Conservation (phyloP, 35 echinoderm and acorn worm genomes). For the Lytechinus variegatus region DNA sequence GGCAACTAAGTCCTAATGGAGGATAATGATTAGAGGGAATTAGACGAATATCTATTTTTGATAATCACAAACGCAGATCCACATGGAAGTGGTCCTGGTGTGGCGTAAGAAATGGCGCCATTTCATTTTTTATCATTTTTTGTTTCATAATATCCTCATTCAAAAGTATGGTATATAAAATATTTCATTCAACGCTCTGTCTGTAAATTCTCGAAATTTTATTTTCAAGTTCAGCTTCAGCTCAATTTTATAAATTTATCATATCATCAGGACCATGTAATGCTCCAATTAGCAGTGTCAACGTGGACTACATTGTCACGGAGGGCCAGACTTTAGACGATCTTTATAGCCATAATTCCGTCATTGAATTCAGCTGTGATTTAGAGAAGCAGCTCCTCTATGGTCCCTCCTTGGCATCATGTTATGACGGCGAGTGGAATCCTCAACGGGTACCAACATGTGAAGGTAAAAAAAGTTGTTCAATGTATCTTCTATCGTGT, state of each 20-base stretch:
- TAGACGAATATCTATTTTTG: too few species aligned
- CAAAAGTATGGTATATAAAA: neutral
- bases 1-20: too few species aligned
- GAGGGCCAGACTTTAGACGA: neutral
- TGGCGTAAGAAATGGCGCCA: too few species aligned
- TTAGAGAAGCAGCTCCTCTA: neutral
- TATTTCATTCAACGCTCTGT: neutral
- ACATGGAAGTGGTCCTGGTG: too few species aligned
- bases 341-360: neutral
- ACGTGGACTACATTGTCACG: neutral
- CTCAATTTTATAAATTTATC: neutral
- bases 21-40: too few species aligned
- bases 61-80: too few species aligned
- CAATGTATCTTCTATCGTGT: too few species aligned
- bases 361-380: neutral
- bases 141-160: too few species aligned
- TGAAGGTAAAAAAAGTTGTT: neutral
- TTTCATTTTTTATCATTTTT: too few species aligned
- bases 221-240: neutral
- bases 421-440: neutral
- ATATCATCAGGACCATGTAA: neutral
- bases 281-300: neutral
- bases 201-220: neutral
- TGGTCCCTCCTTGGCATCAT: neutral
- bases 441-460: constrained; percentile 21